Evolutionary conservation across 2,888 invertebrate species (phyloP), one percentile per base, ranked within the genome.

Genomic region (Pemphredon lugubris): DNA sequence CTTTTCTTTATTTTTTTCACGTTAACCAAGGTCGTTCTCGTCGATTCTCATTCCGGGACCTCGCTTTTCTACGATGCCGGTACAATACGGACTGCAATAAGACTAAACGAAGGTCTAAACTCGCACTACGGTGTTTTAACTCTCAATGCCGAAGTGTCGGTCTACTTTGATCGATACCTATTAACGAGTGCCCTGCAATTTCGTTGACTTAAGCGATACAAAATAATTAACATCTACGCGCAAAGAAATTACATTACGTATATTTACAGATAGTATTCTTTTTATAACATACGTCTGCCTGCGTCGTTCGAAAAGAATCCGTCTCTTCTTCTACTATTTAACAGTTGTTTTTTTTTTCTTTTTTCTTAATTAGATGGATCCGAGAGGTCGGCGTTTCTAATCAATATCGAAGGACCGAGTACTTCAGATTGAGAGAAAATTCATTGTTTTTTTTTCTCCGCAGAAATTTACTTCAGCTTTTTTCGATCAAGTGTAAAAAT

Each of bases 51-150:
- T 30, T 42, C 34, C 18, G 30, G 47, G 32, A 77, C 75, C 79
- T 83, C 83, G 83, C 82, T 81, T 85, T 84, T 82, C 85, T 73
- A 84, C 78, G 72, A 79, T 69, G 48, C 48, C 21, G 30, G 30
- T 45, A 60, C 37, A 71, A 69, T 47, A 68, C 47, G 47, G 34
- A 48, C 53, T 42, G 65, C 69, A 72, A 73, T 73, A 48, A 57
- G 37, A 72, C 77, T 81, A 77, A 66, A 77, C 75, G 73, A 75
- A 72, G 67, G 58, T 72, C 75, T 78, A 67, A 34, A 7, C 2
- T 63, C 26, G 30, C 50, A 2, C 26, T 34, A 73, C 21, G 40
- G 64, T 60, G 64, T n/a, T 34, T 37, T 40, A 14, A 14, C 21
- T n/a, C 7, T 34, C 40, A 5, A 40, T 16, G 54, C 20, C 34